Conservation (phyloP, 2,797 vertebrate species). For the Channa striata region DNA sequence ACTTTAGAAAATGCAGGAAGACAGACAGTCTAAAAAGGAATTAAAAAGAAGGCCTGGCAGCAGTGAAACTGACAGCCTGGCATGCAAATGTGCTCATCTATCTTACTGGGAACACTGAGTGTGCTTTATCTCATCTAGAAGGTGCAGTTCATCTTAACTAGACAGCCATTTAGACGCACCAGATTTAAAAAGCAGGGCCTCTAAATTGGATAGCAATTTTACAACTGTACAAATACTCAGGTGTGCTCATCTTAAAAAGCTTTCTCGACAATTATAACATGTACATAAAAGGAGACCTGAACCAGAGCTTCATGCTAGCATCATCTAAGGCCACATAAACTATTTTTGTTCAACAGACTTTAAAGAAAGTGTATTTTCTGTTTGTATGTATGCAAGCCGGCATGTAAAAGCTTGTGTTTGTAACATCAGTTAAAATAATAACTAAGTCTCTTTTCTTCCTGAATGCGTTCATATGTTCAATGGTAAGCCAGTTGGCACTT, state of each 20-base stretch:
- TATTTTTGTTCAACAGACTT: conserved; percentile 13
- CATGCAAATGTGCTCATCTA: conserved; percentile 77
- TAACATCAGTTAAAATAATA: conserved; percentile 18
- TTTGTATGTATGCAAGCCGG: background rate
- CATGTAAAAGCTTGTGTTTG: background rate
- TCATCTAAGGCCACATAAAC: background rate
- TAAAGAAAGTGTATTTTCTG: background rate
- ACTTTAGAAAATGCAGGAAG: conserved; percentile 37
- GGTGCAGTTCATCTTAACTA: conserved; percentile 71
- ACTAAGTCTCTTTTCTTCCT: conserved; percentile 10
- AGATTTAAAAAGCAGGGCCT: conserved; percentile 47
- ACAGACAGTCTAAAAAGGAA: conserved; percentile 54
- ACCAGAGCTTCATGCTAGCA: conserved; percentile 22
- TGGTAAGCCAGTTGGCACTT: conserved; percentile 21
- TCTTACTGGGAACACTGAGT: conserved; percentile 75
- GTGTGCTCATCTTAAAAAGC: conserved; percentile 39
- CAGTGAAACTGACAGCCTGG: conserved; percentile 60
- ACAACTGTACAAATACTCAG: conserved; percentile 43
- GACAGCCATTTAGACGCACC: conserved; percentile 68
- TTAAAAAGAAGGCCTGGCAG: conserved; percentile 50
- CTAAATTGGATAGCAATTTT: conserved; percentile 63
- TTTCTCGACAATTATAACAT: conserved; percentile 11
- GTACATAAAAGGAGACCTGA: conserved; percentile 13
- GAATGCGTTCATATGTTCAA: conserved; percentile 13
- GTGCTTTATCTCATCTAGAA: conserved; percentile 74